phyloP scores from a whole-genome alignment of 2,888 invertebrate species.

The Noctua janthina region DNA sequence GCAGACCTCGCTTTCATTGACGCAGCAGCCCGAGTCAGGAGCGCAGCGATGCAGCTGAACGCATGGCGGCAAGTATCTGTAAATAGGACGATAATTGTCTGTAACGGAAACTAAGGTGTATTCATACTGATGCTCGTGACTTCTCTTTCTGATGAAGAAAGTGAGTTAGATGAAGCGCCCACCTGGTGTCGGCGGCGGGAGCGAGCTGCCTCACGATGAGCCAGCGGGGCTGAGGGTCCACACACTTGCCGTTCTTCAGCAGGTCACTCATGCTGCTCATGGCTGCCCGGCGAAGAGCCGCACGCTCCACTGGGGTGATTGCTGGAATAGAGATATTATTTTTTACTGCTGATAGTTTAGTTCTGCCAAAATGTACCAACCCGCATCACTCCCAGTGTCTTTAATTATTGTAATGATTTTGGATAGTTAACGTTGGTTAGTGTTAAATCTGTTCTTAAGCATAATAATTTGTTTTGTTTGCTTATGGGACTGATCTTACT shows the following conservation, averaged over 20 bases:
- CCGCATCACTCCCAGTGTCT: neutral
- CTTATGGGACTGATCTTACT: neutral
- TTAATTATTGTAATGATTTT: neutral
- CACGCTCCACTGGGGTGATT: conserved; percentile 72
- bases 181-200: conserved; percentile 92
- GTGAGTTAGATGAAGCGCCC: conserved; percentile 62
- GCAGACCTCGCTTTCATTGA: conserved; percentile 93
- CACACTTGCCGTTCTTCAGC: conserved; percentile 90
- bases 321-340: conserved; percentile 70
- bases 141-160: neutral
- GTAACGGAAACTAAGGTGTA: neutral
- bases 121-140: neutral
- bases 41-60: conserved; percentile 96
- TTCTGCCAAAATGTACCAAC: neutral
- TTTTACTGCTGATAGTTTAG: neutral
- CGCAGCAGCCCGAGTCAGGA: conserved; percentile 97
- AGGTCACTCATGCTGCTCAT: conserved; percentile 75
- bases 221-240: conserved; percentile 93
- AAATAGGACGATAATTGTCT: neutral
- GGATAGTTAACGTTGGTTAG: neutral
- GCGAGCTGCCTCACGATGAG: conserved; percentile 93
- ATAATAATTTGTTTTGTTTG: neutral
- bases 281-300: conserved; percentile 72
- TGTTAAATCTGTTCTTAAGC: neutral
- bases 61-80: conserved; percentile 94